Percentiles rank a stretch among this genome's conserved stretches.
Conservation (phyloP, 2,797 vertebrate genomes). For the Darevskia mixta region DNA sequence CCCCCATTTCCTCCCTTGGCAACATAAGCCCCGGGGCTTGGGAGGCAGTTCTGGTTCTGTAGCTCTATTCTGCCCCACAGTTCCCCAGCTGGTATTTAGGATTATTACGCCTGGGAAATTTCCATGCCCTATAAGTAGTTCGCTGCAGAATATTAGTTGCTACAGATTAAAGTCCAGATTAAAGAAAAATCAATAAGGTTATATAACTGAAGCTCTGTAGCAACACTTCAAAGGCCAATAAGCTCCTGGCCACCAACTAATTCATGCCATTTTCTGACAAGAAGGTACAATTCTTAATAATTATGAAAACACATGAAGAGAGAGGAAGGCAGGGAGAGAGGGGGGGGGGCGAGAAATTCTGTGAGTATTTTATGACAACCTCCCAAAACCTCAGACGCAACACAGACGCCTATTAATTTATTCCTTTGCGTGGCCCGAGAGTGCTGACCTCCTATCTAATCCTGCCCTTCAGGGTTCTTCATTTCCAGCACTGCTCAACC, state of each 20-base stretch:
- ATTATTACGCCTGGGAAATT: not conserved
- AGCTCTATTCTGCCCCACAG: no score
- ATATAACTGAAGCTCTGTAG: slow-evolving; percentile 55
- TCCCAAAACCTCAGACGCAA: slow-evolving; percentile 40
- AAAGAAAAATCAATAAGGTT: slow-evolving; percentile 32
- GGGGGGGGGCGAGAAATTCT: not conserved
- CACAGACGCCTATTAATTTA: slow-evolving; percentile 48
- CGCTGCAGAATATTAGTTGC: not conserved
- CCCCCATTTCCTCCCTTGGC: no score
- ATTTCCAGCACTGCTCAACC: slow-evolving; percentile 69
- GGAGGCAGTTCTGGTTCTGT: no score
- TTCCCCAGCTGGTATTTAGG: no score
- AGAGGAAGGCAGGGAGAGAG: not conserved
- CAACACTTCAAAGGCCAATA: slow-evolving; percentile 55
- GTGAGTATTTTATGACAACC: slow-evolving; percentile 47
- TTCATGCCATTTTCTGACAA: slow-evolving; percentile 49
- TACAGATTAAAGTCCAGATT: slow-evolving; percentile 68
- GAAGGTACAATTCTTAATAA: slow-evolving; percentile 50
- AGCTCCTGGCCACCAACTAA: slow-evolving; percentile 43
- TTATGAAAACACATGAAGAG: slow-evolving; percentile 41
- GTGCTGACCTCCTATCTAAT: slow-evolving; percentile 67
- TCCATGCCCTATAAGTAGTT: not conserved
- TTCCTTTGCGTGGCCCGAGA: slow-evolving; percentile 42
- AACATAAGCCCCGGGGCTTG: no score
- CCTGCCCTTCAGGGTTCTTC: slow-evolving; percentile 72